Percentiles rank a stretch among this genome's conserved stretches.
Conservation (phyloP, 2,888 invertebrate species). For the Bellardia bayeri region DNA sequence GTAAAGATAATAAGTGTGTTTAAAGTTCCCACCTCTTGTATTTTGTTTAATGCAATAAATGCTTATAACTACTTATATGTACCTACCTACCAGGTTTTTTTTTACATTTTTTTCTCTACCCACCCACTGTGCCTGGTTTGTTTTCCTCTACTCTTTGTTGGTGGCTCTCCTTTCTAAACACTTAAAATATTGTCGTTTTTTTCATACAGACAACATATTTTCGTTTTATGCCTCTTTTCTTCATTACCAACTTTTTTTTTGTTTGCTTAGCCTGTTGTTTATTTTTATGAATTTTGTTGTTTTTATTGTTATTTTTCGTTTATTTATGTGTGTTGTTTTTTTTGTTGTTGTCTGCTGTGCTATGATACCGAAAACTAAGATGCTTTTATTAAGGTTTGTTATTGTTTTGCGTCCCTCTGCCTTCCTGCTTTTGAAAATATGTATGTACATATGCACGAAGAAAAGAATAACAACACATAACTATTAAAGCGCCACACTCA, state of each 20-base stretch:
- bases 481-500: conserved; percentile 69
- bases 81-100: neutral
- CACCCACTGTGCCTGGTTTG: neutral
- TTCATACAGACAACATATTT: neutral
- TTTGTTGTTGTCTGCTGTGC: neutral
- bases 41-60: conserved; percentile 7
- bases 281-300: neutral
- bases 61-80: too few species aligned
- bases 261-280: neutral
- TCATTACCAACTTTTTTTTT: conserved; percentile 1
- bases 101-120: neutral
- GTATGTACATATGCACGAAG: neutral
- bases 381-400: conserved; percentile 37
- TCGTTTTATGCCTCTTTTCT: neutral
- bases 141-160: neutral
- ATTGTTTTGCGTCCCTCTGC: neutral
- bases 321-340: neutral
- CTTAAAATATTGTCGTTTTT: conserved; percentile 11
- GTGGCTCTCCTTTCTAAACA: conserved; percentile 25
- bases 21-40: conserved; percentile 13
- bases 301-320: too few species aligned
- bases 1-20: conserved; percentile 14
- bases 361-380: conserved; percentile 43
- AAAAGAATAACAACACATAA: conserved; percentile 53
- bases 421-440: neutral